Evolutionary conservation across 2,888 invertebrate genomes (phyloP), one percentile per base, ranked within the genome.

Genomic region (Augochlorella aurata): DNA sequence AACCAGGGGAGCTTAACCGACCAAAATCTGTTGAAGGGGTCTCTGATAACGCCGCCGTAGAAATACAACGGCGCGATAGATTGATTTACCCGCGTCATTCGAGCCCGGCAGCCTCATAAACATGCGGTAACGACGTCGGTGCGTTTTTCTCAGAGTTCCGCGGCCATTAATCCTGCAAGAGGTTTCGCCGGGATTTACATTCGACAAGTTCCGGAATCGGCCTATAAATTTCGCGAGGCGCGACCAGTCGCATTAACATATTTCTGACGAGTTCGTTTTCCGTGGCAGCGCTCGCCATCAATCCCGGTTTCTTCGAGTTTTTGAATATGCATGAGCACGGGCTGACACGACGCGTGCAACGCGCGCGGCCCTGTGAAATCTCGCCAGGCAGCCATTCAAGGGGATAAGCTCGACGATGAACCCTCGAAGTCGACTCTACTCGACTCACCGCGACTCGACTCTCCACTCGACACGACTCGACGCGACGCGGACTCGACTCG

Each of bases 311-410:
- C 76, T 50, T 61, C 82, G 77, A 82, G 73, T 82, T 83, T 82
- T 65, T 88, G 87, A 88, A 88, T 88, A 88, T 88, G 79, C 85
- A 87, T 87, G 85, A 85, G 78, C 77, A 72, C 65, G 76, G 71
- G 68, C 72, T 75, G 61, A 69, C 81, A 54, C 58, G n/a, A 50
- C 71, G 69, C 82, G 77, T 69, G 74, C 77, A 74, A 38, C 73
- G 69, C 73, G 80, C 63, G 44, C 54, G n/a, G 44, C 44, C 65
- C 49, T 68, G 58, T 73, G 68, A 82, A 82, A 81, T 76, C 73
- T 50, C 49, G 63, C 49, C 29, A 38, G 66, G 65, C 75, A 29
- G 54, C 81, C 69, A 69, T 52, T 72, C 72, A 61, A 38, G 24
- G 76, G 63, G 66, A 38, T 65, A 77, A 76, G 72, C 73, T 70